Evolutionary conservation across 2,888 invertebrate species (phyloP).

Genomic region (Lasioglossum zephyrum): DNA sequence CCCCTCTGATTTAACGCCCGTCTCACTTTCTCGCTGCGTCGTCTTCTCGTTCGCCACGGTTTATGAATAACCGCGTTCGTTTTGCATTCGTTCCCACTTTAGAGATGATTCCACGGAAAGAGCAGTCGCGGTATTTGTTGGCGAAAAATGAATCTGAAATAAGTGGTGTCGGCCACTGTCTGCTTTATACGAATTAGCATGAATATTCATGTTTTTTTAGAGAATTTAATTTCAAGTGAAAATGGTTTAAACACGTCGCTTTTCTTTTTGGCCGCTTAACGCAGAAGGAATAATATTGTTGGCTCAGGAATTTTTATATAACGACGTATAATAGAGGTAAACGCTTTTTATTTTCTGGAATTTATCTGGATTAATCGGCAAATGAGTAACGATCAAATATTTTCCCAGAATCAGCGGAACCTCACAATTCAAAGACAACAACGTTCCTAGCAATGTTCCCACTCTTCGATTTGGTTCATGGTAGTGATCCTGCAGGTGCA

Average conservation of each 20-base stretch:
- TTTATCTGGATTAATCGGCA: too few species aligned
- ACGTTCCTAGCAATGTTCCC: background rate
- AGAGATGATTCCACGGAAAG: background rate
- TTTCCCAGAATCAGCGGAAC: background rate
- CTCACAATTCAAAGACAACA: background rate
- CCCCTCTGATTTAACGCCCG: background rate
- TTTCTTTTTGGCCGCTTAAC: background rate
- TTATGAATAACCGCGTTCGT: conserved; percentile 1
- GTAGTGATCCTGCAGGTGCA: background rate
- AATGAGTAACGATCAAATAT: background rate
- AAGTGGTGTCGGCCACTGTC: conserved; percentile 5
- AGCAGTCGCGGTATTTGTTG: background rate
- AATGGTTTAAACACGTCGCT: background rate
- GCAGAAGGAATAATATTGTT: background rate
- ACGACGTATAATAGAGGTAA: background rate
- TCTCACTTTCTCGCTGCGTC: background rate
- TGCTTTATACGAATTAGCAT: conserved; percentile 2
- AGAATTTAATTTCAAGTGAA: background rate
- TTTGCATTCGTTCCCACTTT: background rate
- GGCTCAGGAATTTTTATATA: background rate
- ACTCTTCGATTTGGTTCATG: background rate
- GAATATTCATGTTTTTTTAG: conserved; percentile 7
- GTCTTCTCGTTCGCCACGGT: background rate
- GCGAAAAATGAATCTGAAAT: conserved; percentile 1
- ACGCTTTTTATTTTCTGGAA: background rate